A percentile compares a stretch with the other conserved stretches of the same genome.
Evolutionary conservation across 2,888 invertebrate genomes (phyloP).

Genomic region (Gymnocheta viridis): DNA sequence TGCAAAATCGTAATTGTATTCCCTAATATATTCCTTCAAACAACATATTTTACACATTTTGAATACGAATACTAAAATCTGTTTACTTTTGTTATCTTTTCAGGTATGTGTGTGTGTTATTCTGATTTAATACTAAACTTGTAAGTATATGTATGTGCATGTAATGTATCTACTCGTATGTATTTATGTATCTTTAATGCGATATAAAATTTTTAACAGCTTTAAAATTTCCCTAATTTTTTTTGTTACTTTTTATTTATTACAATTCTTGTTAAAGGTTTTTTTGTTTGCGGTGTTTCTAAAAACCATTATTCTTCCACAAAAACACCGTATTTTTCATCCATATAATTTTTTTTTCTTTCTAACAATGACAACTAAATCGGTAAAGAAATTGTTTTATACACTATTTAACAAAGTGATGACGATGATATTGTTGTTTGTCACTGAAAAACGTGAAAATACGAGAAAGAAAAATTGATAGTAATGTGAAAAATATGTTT

Average conservation of each 20-base stretch:
- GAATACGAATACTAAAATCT: too few species aligned
- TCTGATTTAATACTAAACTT: not conserved
- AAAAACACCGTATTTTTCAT: not conserved
- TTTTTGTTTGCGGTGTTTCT: not conserved
- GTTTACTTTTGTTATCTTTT: slow-evolving; percentile 17
- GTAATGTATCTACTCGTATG: too few species aligned
- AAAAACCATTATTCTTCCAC: slow-evolving; percentile 32
- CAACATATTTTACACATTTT: not conserved
- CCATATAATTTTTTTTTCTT: not conserved
- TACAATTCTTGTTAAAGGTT: not conserved
- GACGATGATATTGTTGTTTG: slow-evolving; percentile 50
- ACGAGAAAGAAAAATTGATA: slow-evolving; percentile 17
- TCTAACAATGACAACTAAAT: slow-evolving; percentile 37
- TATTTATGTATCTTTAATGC: not conserved
- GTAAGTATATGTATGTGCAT: slow-evolving; percentile 8
- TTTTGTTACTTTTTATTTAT: not conserved
- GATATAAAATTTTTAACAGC: not conserved
- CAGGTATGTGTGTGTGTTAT: slow-evolving; percentile 57
- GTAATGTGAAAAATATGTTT: slow-evolving; percentile 21
- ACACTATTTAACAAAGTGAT: slow-evolving; percentile 47
- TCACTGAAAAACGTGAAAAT: slow-evolving; percentile 2
- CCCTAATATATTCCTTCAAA: not conserved
- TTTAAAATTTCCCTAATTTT: not conserved
- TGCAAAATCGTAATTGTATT: too few species aligned
- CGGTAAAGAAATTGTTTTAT: slow-evolving; percentile 36